Evolutionary conservation across 2,113 vertebrate species (phyloP).

Genomic region (Theristicus caerulescens): DNA sequence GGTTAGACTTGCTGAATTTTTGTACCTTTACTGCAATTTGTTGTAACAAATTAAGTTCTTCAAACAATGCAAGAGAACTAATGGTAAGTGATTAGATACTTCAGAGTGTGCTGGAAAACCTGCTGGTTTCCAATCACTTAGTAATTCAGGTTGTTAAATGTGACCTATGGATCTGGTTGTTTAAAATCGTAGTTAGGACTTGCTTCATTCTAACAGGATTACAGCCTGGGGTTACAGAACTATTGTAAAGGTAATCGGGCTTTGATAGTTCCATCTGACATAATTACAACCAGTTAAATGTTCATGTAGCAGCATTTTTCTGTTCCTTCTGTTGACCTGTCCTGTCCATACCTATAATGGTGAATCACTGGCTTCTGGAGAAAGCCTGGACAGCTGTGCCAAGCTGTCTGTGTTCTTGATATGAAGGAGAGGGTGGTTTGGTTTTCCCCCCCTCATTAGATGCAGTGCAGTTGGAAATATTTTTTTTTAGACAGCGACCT

Average conservation of each 20-base stretch:
- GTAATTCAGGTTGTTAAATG: background rate
- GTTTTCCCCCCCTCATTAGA: background rate
- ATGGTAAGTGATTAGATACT: background rate
- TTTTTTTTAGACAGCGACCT: background rate
- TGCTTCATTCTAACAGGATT: background rate
- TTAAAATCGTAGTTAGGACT: background rate
- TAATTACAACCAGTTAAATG: background rate
- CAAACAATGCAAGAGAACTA: background rate
- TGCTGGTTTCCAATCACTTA: background rate
- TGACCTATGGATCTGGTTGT: background rate
- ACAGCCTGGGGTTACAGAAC: background rate
- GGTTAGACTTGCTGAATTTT: background rate
- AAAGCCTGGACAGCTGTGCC: background rate
- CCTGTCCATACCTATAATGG: background rate
- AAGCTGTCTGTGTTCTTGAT: background rate
- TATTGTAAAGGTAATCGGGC: background rate
- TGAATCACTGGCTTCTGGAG: slow-evolving; percentile 39
- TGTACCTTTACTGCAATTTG: background rate
- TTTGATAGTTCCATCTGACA: background rate
- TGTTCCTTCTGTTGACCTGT: background rate
- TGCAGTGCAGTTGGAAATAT: background rate
- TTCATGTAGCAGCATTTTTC: background rate
- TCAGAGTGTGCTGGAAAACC: background rate
- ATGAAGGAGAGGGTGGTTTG: background rate
- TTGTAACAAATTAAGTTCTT: background rate